Conservation (phyloP, 2,113 vertebrate genomes). For the Grantiella picta region DNA sequence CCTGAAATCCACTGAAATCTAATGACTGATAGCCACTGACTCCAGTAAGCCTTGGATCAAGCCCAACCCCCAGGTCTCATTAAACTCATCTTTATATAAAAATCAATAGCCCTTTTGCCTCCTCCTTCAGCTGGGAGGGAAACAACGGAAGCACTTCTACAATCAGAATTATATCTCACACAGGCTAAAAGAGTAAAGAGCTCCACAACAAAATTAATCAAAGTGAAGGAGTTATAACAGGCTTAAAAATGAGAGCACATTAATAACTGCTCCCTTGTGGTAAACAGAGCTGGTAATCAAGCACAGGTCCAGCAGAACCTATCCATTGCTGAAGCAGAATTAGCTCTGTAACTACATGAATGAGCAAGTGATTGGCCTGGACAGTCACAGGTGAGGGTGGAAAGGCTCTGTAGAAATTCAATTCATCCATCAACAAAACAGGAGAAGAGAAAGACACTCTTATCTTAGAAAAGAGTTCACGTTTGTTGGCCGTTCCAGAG, state of each 20-base stretch:
- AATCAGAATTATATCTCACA: background rate
- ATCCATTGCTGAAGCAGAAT: background rate
- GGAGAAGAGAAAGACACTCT: background rate
- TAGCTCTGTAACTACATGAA: background rate
- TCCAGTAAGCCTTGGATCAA: background rate
- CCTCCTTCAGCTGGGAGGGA: background rate
- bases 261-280: conserved; percentile 38
- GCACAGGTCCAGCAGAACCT: background rate
- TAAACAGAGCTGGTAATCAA: conserved; percentile 42
- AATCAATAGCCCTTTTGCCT: conserved; percentile 21
- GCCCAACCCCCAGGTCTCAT: background rate
- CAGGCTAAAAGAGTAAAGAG: conserved; percentile 5
- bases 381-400: background rate
- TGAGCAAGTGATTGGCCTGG: background rate
- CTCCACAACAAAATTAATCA: conserved; percentile 58
- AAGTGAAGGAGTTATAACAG: conserved; percentile 53
- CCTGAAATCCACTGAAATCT: background rate
- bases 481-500: background rate
- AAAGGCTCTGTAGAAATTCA: background rate
- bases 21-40: background rate
- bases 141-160: conserved; percentile 8
- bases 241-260: conserved; percentile 47
- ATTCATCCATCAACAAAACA: background rate
- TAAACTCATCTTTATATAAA: conserved; percentile 38
- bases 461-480: background rate